Evolutionary conservation across 64 coral and sea anemone genomes (phyloP).

Genomic region (Montipora cactus): DNA sequence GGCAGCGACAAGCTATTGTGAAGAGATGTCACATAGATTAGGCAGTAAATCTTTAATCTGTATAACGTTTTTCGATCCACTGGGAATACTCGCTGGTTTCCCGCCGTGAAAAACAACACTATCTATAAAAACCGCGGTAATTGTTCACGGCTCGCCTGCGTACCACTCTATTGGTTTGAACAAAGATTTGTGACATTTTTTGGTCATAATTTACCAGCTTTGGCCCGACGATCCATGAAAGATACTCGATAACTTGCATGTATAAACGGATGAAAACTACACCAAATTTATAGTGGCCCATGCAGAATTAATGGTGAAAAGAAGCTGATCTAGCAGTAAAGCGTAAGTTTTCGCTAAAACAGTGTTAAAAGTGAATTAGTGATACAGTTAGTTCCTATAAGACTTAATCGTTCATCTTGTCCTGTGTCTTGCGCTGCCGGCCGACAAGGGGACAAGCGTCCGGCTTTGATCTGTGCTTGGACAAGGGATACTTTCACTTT

Average conservation of each 20-base stretch:
- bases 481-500: too few relatives aligned
- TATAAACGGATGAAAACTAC: background rate
- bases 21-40: slow-evolving; percentile 10
- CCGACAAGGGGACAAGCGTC: too few relatives aligned
- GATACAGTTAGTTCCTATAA: background rate
- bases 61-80: background rate
- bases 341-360: background rate
- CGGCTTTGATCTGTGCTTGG: too few relatives aligned
- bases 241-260: background rate
- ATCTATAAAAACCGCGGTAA: slow-evolving; percentile 2
- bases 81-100: background rate
- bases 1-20: background rate
- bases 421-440: background rate
- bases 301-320: too few relatives aligned
- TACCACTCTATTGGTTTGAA: background rate
- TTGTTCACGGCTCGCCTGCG: background rate
- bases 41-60: slow-evolving; percentile 34
- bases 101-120: background rate
- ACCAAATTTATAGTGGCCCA: too few relatives aligned
- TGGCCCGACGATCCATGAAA: too few relatives aligned
- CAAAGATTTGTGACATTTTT: background rate
- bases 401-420: background rate
- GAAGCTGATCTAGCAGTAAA: background rate
- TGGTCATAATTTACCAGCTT: too few relatives aligned
- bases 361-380: background rate